These are phyloP conservation scores for Pandemis heparana DNA, from an alignment of 2,888 invertebrate genomes.

Conservation along the genomic window DNA sequence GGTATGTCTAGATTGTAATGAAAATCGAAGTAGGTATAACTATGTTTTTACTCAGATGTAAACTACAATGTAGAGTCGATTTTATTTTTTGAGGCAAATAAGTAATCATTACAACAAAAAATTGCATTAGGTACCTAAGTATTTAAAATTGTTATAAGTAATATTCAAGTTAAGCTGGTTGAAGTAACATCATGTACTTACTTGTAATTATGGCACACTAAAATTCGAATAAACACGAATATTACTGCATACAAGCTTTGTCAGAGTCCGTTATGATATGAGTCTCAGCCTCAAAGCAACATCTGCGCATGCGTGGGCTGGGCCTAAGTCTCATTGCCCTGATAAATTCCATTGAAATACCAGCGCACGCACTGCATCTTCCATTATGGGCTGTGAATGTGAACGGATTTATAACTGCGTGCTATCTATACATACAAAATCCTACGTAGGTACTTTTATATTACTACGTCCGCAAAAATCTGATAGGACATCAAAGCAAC, in stretches of 20 bases:
- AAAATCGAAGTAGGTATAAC: not conserved
- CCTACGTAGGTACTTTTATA: not conserved
- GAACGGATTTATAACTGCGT: constrained; percentile 1
- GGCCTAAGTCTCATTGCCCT: constrained; percentile 3
- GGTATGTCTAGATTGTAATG: not conserved
- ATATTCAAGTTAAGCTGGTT: no score
- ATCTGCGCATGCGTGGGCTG: constrained; percentile 35
- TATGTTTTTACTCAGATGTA: not conserved
- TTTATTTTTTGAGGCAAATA: no score
- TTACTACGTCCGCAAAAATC: not conserved
- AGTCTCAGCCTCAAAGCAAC: constrained; percentile 13
- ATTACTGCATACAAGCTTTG: not conserved
- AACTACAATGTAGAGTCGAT: no score
- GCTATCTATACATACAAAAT: not conserved
- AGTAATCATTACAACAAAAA: no score
- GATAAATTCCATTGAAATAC: constrained; percentile 30
- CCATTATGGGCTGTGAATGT: constrained; percentile 20
- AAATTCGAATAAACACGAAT: not conserved
- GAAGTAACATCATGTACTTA: no score
- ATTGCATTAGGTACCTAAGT: no score
- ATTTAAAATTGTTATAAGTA: no score
- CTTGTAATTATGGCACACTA: no score
- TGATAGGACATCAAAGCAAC: constrained; percentile 25
- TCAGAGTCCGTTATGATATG: not conserved
- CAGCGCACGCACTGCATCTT: constrained; percentile 22